Evolutionary conservation across 2,888 invertebrate species (phyloP).

Genomic region (Drosophila pullipes): DNA sequence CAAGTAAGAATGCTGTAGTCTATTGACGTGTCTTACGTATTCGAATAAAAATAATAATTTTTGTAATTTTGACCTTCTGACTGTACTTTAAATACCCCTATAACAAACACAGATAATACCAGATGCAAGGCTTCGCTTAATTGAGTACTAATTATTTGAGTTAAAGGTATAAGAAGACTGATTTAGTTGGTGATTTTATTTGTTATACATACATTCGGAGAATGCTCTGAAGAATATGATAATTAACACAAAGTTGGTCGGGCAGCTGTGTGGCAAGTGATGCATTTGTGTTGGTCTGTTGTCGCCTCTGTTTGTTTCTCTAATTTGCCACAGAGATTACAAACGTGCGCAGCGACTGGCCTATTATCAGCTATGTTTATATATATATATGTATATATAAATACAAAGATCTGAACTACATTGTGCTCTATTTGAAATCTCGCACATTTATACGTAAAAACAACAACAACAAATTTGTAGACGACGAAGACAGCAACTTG

Average conservation of each 20-base stretch:
- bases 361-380: slow-evolving; percentile 60
- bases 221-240: background rate
- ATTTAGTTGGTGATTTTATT: background rate
- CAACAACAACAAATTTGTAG: slow-evolving; percentile 44
- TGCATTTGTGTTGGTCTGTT: slow-evolving; percentile 12
- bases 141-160: background rate
- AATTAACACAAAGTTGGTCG: slow-evolving; percentile 44
- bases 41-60: background rate
- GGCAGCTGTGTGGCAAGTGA: slow-evolving; percentile 17
- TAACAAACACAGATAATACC: background rate
- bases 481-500: slow-evolving; percentile 59
- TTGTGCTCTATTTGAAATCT: slow-evolving; percentile 79
- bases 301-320: slow-evolving; percentile 60
- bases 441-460: slow-evolving; percentile 74
- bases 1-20: background rate
- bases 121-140: background rate
- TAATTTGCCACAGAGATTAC: slow-evolving; percentile 56
- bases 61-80: background rate
- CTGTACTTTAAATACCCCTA: background rate
- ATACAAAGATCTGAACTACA: slow-evolving; percentile 65
- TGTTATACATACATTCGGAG: background rate
- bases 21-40: background rate
- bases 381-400: slow-evolving; percentile 22
- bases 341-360: slow-evolving; percentile 24
- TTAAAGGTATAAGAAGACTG: background rate